Evolutionary conservation across 1,140 invertebrate genomes (phyloP).

Genomic region (Rhizoglyphus robini): DNA sequence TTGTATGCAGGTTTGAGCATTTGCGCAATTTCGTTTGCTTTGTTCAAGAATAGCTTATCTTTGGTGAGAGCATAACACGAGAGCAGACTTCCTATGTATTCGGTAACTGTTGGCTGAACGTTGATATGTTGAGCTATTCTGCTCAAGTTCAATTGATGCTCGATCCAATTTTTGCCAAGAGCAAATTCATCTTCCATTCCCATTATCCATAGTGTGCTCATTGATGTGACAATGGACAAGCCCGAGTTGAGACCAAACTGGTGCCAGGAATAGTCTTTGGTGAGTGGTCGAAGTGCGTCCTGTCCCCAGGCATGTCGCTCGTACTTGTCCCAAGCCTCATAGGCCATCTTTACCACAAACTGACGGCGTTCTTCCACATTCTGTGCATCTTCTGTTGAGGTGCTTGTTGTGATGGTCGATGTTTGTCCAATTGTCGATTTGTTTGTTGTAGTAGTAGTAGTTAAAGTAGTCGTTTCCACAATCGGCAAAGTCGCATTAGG

Average conservation of each 20-base stretch:
- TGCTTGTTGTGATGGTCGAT: background rate
- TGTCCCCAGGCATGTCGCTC: slow-evolving; percentile 66
- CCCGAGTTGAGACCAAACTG: slow-evolving; percentile 65
- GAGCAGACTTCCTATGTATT: slow-evolving; percentile 66
- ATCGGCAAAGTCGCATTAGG: background rate
- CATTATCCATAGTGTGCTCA: background rate
- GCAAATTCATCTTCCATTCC: background rate
- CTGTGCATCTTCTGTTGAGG: background rate
- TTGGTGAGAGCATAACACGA: slow-evolving; percentile 84
- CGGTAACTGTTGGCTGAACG: background rate
- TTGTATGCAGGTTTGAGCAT: background rate
- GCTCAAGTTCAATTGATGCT: background rate
- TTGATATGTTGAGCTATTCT: background rate
- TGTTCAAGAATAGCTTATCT: slow-evolving; percentile 39
- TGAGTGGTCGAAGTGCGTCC: slow-evolving; percentile 84
- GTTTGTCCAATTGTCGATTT: background rate
- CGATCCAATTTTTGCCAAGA: background rate
- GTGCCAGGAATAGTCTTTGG: slow-evolving; percentile 70
- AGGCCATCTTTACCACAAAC: background rate
- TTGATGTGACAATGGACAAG: slow-evolving; percentile 31
- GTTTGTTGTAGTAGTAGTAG: no score
- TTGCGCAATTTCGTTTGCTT: background rate
- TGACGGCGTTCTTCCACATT: background rate
- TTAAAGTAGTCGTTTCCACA: background rate
- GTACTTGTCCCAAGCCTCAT: slow-evolving; percentile 39